A percentile compares a stretch with the other conserved stretches of the same genome.
These are phyloP conservation scores for Nomada fucata DNA, from an alignment of 2,888 invertebrate genomes.

Conservation along the genomic window DNA sequence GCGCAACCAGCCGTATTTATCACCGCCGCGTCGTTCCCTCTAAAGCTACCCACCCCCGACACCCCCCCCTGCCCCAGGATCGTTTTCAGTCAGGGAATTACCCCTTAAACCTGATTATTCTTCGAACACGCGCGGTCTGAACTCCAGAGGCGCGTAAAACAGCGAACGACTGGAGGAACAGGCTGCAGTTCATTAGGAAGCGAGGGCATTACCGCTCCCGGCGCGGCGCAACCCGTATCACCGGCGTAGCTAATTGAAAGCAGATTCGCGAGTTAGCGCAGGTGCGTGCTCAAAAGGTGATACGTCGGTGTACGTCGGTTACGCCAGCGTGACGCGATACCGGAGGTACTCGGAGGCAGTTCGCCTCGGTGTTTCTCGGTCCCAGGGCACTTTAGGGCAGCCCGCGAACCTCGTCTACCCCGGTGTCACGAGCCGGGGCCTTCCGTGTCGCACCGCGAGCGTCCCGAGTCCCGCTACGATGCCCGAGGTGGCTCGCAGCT, in stretches of 20 bases:
- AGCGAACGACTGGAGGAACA: slow-evolving; percentile 21
- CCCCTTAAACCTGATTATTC: slow-evolving; percentile 21
- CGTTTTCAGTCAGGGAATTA: slow-evolving; percentile 7
- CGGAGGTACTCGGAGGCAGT: slow-evolving; percentile 31
- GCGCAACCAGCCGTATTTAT: slow-evolving; percentile 4
- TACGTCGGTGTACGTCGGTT: slow-evolving; percentile 31
- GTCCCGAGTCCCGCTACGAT: slow-evolving; percentile 43
- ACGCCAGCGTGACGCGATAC: slow-evolving; percentile 40
- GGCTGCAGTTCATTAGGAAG: slow-evolving; percentile 39
- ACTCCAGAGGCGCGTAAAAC: slow-evolving; percentile 42
- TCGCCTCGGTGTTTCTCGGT: slow-evolving; percentile 28
- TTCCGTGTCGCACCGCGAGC: slow-evolving; percentile 2
- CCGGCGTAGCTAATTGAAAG: slow-evolving; percentile 55
- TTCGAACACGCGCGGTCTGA: slow-evolving; percentile 15
- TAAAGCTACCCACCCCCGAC: no score
- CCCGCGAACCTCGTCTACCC: slow-evolving; percentile 24
- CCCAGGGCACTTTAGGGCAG: slow-evolving; percentile 48
- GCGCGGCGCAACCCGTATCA: slow-evolving; percentile 33
- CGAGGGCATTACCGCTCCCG: slow-evolving; percentile 10
- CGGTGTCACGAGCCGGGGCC: slow-evolving; percentile 7
- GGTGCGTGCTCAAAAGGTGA: slow-evolving; percentile 54
- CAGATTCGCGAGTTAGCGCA: slow-evolving; percentile 54
- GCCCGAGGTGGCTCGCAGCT: slow-evolving; percentile 63
- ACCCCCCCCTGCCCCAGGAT: no score
- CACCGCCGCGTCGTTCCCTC: not conserved